A percentile compares a stretch with the other conserved stretches of the same genome.
Evolutionary conservation across 2,113 vertebrate genomes (phyloP).

Genomic region (Anhinga rufa): DNA sequence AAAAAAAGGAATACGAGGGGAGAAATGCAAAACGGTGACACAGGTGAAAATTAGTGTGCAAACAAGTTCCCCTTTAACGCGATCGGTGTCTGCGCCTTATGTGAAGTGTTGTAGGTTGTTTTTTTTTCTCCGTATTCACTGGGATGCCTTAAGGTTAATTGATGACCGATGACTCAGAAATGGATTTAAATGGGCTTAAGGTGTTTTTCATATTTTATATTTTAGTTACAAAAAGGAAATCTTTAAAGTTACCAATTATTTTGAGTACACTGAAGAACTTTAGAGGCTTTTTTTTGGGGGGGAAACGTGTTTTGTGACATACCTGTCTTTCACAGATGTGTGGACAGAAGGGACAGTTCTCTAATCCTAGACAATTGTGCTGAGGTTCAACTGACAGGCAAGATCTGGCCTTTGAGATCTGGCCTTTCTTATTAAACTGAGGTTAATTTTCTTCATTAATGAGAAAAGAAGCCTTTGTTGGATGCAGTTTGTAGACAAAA

Average conservation of each 20-base stretch:
- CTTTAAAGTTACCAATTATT: background rate
- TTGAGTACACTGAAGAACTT: background rate
- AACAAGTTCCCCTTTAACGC: background rate
- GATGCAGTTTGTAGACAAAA: background rate
- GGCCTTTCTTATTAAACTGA: background rate
- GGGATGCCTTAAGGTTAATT: background rate
- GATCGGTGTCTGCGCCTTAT: background rate
- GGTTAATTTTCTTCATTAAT: background rate
- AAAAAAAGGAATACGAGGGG: fast-evolving
- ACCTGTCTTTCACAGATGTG: background rate
- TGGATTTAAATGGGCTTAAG: background rate
- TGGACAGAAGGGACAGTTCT: background rate
- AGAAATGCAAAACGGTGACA: background rate
- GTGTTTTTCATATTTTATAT: background rate
- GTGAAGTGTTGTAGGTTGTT: background rate
- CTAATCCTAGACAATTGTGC: background rate
- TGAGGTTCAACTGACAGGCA: background rate
- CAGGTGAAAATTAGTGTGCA: background rate
- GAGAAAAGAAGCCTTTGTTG: background rate
- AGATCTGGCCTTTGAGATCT: background rate
- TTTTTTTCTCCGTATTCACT: background rate
- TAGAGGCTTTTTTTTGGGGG: background rate
- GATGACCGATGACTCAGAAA: background rate
- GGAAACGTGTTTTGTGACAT: background rate
- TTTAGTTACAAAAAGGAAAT: background rate